Percentiles rank a stretch among this genome's conserved stretches.
These are phyloP conservation scores for Eurystomus gularis DNA, from an alignment of 2,113 vertebrate genomes.

Conservation along the genomic window DNA sequence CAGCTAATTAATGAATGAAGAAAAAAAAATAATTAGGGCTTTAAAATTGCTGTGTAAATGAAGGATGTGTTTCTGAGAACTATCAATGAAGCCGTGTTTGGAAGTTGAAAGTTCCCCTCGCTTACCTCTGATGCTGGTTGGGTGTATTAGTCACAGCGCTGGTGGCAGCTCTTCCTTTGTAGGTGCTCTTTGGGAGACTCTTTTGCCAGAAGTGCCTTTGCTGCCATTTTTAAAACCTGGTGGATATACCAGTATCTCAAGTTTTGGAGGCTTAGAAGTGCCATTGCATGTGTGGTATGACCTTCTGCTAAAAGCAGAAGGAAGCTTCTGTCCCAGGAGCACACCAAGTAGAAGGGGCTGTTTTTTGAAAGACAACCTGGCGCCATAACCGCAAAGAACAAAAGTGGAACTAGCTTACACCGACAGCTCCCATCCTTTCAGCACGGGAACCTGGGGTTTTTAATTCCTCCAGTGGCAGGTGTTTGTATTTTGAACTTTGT, in stretches of 20 bases:
- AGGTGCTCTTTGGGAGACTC: not conserved
- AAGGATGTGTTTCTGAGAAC: not conserved
- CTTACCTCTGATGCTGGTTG: not conserved
- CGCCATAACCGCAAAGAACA: not conserved
- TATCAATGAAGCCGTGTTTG: not conserved
- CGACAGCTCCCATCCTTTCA: not conserved
- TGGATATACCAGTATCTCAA: not conserved
- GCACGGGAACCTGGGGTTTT: not conserved
- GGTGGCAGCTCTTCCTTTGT: not conserved
- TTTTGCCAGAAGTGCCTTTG: not conserved
- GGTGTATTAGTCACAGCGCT: rapidly evolving
- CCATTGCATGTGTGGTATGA: not conserved
- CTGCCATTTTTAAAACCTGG: not conserved
- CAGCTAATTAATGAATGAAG: not conserved
- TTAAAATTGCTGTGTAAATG: not conserved
- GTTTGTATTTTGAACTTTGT: not conserved
- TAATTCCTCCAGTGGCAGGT: not conserved
- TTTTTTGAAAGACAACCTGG: not conserved
- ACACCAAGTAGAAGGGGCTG: not conserved
- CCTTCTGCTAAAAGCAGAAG: not conserved
- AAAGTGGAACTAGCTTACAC: not conserved
- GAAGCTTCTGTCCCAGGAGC: not conserved
- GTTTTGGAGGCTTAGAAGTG: not conserved
- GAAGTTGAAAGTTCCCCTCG: not conserved
- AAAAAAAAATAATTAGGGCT: not conserved